These are phyloP conservation scores for Petrocephalus microphthalmus DNA, from an alignment of 2,113 vertebrate genomes.

Conservation along the genomic window DNA sequence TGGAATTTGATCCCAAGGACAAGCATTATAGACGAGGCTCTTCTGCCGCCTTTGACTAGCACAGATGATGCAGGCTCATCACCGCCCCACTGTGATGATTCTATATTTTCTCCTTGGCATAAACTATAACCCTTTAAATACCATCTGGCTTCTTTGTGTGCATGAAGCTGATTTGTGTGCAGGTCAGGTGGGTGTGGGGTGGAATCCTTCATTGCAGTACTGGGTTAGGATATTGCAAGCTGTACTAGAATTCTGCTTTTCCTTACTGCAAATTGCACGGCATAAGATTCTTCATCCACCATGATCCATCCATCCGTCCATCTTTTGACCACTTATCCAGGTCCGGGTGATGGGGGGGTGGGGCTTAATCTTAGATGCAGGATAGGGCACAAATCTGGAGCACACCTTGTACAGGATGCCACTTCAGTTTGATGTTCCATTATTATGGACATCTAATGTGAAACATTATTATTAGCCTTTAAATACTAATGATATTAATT, in stretches of 20 bases:
- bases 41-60: neutral
- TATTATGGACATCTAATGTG: neutral
- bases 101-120: neutral
- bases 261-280: neutral
- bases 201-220: neutral
- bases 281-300: neutral
- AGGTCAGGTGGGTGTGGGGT: neutral
- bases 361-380: too few relatives aligned
- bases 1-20: constrained; percentile 21
- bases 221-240: neutral
- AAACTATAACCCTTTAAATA: neutral
- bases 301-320: neutral
- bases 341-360: neutral
- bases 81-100: neutral
- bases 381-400: neutral
- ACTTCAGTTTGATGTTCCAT: neutral
- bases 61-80: neutral
- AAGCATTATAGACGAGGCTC: constrained; percentile 18
- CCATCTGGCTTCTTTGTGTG: neutral
- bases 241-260: neutral
- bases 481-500: neutral
- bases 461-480: neutral
- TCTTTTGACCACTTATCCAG: neutral
- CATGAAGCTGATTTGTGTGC: neutral
- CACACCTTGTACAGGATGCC: neutral